Evolutionary conservation across 2,888 invertebrate genomes (phyloP).

Genomic region (Mactromeris polynyma): DNA sequence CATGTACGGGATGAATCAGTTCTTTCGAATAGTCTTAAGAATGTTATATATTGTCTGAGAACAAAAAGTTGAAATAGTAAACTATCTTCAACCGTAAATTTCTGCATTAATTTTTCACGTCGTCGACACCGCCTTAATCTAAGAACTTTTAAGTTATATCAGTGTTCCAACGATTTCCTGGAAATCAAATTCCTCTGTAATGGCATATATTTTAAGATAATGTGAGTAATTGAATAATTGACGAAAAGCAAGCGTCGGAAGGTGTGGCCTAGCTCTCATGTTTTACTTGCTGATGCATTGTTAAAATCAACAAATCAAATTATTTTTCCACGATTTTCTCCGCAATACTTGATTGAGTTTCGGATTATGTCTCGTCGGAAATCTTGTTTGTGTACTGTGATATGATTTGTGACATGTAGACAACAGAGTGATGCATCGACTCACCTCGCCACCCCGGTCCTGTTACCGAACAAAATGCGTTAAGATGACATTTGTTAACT

Average conservation of each 20-base stretch:
- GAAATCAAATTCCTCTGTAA: not conserved
- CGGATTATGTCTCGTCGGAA: not conserved
- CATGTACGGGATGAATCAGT: no score
- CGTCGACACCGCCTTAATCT: not conserved
- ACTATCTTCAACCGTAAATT: no score
- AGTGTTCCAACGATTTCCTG: not conserved
- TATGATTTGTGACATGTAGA: not conserved
- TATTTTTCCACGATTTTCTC: slow-evolving; percentile 2
- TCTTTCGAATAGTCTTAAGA: no score
- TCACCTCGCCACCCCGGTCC: no score
- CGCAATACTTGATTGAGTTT: not conserved
- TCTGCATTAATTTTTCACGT: no score
- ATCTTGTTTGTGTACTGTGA: not conserved
- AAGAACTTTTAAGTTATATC: not conserved
- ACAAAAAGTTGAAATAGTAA: no score
- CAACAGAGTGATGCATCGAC: no score
- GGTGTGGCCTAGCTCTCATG: not conserved
- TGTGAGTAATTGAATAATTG: not conserved
- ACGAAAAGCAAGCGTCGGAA: not conserved
- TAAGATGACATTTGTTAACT: no score
- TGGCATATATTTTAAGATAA: slow-evolving; percentile 6
- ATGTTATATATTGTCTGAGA: no score
- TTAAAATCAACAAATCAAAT: slow-evolving; percentile 11
- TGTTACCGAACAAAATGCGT: no score
- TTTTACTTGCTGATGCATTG: not conserved